Conservation (phyloP, 2,888 invertebrate genomes). For the Epinotia brunnichana region DNA sequence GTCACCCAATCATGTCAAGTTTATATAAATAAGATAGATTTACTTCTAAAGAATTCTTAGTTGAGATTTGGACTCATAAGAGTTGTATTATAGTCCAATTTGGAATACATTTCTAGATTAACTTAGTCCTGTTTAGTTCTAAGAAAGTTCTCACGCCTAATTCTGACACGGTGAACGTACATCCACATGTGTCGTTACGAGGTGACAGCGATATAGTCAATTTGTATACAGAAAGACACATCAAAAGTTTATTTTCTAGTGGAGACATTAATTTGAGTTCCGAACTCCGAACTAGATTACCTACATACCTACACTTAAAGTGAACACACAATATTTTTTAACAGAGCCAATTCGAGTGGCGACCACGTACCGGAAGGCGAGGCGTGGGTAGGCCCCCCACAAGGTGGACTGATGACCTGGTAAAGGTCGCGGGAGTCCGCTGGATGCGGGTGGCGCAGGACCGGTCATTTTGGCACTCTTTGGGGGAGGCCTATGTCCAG, state of each 20-base stretch:
- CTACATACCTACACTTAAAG: no score
- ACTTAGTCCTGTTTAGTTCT: background rate
- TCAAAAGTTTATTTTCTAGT: constrained; percentile 4
- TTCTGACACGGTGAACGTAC: constrained; percentile 7
- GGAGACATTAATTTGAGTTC: background rate
- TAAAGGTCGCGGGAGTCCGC: no score
- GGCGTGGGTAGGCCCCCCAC: no score
- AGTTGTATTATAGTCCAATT: background rate
- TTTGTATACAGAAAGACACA: background rate
- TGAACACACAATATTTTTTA: no score
- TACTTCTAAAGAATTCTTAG: no score
- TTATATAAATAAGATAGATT: background rate
- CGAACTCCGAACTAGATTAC: no score
- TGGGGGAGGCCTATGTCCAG: no score
- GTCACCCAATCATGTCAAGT: background rate
- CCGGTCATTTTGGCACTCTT: no score
- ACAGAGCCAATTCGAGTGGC: no score
- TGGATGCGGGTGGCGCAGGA: no score
- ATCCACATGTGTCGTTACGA: constrained; percentile 1
- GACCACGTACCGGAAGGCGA: no score
- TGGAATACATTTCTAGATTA: background rate
- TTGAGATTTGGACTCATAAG: background rate
- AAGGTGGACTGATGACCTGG: no score
- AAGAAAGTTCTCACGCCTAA: background rate
- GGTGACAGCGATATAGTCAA: constrained; percentile 6